These are phyloP conservation scores for Drosophila orosa DNA, from an alignment of 1,140 invertebrate species.

Conservation along the genomic window DNA sequence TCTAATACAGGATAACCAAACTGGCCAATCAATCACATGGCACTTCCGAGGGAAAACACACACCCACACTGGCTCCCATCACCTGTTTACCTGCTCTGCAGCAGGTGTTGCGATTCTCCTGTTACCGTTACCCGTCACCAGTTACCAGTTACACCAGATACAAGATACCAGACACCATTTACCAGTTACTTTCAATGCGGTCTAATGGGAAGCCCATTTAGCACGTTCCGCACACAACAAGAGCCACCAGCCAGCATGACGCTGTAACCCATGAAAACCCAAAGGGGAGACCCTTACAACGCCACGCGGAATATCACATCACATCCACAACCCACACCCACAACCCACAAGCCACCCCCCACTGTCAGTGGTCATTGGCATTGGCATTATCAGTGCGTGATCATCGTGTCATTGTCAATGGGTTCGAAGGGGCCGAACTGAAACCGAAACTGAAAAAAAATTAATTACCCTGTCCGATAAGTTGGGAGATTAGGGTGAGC, in stretches of 20 bases:
- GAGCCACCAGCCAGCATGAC: conserved; percentile 44
- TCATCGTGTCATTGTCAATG: conserved; percentile 66
- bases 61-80: neutral
- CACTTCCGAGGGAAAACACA: neutral
- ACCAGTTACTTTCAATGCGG: neutral
- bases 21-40: neutral
- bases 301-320: neutral
- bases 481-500: conserved; percentile 35
- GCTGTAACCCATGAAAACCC: conserved; percentile 18
- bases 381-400: conserved; percentile 68
- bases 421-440: conserved; percentile 39
- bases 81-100: neutral
- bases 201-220: conserved; percentile 34
- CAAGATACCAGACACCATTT: conserved; percentile 8
- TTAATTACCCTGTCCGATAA: conserved; percentile 68
- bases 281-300: neutral
- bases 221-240: conserved; percentile 40
- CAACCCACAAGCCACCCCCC: conserved; percentile 10
- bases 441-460: conserved; percentile 73
- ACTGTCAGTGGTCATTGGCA: conserved; percentile 13
- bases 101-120: conserved; percentile 20
- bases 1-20: neutral
- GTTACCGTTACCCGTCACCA: neutral
- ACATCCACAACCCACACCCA: too few relatives aligned
- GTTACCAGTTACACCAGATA: conserved; percentile 6